Base-by-base conservation (phyloP, 2,888 invertebrate species). In the Camptogramma bilineatum region DNA sequence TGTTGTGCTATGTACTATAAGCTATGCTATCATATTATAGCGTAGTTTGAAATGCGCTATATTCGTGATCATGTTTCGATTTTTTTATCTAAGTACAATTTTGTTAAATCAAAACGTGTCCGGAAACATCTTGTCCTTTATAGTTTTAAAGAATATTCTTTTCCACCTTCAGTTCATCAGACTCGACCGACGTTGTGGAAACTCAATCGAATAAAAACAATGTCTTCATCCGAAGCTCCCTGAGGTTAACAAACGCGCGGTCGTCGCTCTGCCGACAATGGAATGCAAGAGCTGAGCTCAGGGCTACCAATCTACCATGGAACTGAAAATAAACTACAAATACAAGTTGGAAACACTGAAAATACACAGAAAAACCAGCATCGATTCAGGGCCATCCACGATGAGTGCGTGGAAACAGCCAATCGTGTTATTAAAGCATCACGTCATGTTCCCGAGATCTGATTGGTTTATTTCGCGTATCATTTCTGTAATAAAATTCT, bases 141-240 rank as follows among this genome's bases (percentile, higher is more conserved):
- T 28, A 5, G 7, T 28, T 34, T 39, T 39, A 2, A 10, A 39
- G 34, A 13, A 39, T 39, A 39, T 39, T 13, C 34, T 39, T 13
- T 39, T 39, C 10, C 34, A 39, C 34, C 34, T 34, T 28, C 28
- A 57, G 57, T 61, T 52, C 56, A 42, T 52, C 66, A 55, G 61
- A 62, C 53, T 58, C 31, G 53, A 59, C 52, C 31, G 53, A 59
- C 52, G 52, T 34, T 51, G 60, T 51, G 44, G 52, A 48, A 61
- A 65, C 64, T 69, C 67, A 64, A 70, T 70, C 62, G 70, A 68
- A 72, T 66, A 62, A 70, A 72, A 72, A 68, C 71, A 71, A 71
- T 67, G 68, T 71, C 66, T 72, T 68, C 68, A 65, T 69, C 60
- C 66, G 53, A 60, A 60, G 61, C 53, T 64, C 47, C 52, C 42